Evolutionary conservation across 2,888 invertebrate species (phyloP), one percentile per base, ranked within the genome.

Genomic region (Dynastes tityus): DNA sequence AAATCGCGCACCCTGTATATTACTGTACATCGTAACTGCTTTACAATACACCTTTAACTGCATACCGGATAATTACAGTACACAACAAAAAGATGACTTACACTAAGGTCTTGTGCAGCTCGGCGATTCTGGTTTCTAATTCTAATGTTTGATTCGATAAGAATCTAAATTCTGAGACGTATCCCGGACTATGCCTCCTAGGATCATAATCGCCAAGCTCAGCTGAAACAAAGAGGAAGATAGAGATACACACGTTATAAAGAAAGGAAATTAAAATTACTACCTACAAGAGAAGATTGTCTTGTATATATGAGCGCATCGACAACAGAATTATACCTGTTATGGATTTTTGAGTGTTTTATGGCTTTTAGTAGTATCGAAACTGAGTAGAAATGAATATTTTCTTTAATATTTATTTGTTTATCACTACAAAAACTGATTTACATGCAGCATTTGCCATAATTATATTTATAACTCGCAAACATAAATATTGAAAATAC

Each of bases 141-240:
- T 97, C 97, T 55, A 95, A 93, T 76, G 97, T 96, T 90, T 98
- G 98, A 89, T 97, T 97, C 68, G 97, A 94, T 84, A 97, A 91
- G 87, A 98, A 94, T 81, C 97, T 93, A 89, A 98, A 98, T 91
- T 98, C 98, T 11, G 97, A 96, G 81, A 98, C 96, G 89, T 98
- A 98, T 77, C 97, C 97, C 32, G 93, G 92, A 49, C 94, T 94
- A 88, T 98, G 97, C 78, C 96, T 91, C 83, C 96, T 91, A 45
- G 95, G 93, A 89, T 98, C 98, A 89, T 95, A 98, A 91, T 98
- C 98, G 1, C 98, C 98, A 80, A 98, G 90, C 91, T 98, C 98
- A 86, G 98, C 98, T 98, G 90, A 61, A 91, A 90, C 40, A 71
- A 65, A 77, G 22, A 61, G 2, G 11, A 16, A 27, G 29, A 61